phyloP scores from a whole-genome alignment of 2,113 vertebrate genomes.

The Platysternon megacephalum region DNA sequence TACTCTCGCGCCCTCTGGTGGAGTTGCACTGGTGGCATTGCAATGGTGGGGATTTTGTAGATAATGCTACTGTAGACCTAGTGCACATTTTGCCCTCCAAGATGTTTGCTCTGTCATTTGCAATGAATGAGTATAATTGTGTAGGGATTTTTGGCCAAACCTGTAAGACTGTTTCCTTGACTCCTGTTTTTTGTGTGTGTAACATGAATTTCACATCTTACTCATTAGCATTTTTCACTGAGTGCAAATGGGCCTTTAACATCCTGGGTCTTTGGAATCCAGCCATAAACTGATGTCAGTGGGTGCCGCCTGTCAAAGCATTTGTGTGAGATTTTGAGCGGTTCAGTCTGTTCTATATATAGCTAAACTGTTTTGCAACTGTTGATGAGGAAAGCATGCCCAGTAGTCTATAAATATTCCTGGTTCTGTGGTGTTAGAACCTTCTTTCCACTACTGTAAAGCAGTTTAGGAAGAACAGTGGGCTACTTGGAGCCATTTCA shows the following conservation, averaged over 20 bases:
- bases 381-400: conserved; percentile 68
- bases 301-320: conserved; percentile 44
- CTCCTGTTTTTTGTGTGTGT: background rate
- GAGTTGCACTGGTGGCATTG: background rate
- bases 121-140: background rate
- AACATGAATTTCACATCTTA: background rate
- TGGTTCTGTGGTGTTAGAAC: background rate
- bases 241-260: background rate
- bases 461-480: conserved; percentile 18
- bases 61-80: fast-evolving
- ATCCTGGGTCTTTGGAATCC: conserved; percentile 48
- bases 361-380: conserved; percentile 67
- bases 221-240: background rate
- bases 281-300: background rate
- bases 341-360: conserved; percentile 66
- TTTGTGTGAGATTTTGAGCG: conserved; percentile 54
- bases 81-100: background rate
- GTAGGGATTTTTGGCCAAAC: background rate
- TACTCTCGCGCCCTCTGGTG: background rate
- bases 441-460: background rate
- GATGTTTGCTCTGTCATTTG: background rate
- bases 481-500: background rate
- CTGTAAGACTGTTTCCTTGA: background rate
- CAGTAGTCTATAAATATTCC: conserved; percentile 51
- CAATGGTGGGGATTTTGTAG: background rate